Base-by-base conservation (phyloP, 2,888 invertebrate species). In the Rhingia campestris region DNA sequence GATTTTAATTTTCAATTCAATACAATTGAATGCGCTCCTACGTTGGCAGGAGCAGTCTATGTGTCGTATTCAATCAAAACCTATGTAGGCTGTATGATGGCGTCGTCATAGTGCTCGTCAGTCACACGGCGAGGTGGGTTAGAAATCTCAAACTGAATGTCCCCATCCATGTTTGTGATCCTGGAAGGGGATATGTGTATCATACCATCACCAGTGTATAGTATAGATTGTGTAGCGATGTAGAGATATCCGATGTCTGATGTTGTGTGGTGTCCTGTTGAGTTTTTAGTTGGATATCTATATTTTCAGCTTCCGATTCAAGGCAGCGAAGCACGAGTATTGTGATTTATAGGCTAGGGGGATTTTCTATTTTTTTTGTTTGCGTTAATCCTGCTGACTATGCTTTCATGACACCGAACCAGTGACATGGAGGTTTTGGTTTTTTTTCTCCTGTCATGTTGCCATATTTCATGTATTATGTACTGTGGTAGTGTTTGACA, bases 331-430 rank as follows among this genome's bases (percentile, higher is more conserved):
- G 22, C 22, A 22, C 22, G 22, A 22, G 61, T 41, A 73, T 70
- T 69, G 73, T 79, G 79, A 84, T 84, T 84, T 84, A 84, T 84
- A 41, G 79, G 64, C 79, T 73, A 7, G 53, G 53, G 54, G 56
- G 33, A 6, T 61, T 53, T 39, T 53, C 22, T 14, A n/a, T 41
- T 12, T 45, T 63, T 58, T 59, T 54, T 63, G 37, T 59, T 54
- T 63, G 37, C 49, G 12, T 49, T 67, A 54, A 73, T 56, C 49
- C 56, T 58, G 43, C 75, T 51, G 54, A 58, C 61, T 56, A 51
- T 45, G 58, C 47, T 70, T 69, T 69, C 39, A 69, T 45, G 30
- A 39, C 49, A 35, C 10, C 39, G 6, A 37, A 45, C 22, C 39
- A 35, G 32, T 54, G 33, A 10, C 32, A 32, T 22, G 41, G 3